Evolutionary conservation across 1,140 invertebrate genomes (phyloP), one percentile per base, ranked within the genome.

Genomic region (Achatina immaculata): DNA sequence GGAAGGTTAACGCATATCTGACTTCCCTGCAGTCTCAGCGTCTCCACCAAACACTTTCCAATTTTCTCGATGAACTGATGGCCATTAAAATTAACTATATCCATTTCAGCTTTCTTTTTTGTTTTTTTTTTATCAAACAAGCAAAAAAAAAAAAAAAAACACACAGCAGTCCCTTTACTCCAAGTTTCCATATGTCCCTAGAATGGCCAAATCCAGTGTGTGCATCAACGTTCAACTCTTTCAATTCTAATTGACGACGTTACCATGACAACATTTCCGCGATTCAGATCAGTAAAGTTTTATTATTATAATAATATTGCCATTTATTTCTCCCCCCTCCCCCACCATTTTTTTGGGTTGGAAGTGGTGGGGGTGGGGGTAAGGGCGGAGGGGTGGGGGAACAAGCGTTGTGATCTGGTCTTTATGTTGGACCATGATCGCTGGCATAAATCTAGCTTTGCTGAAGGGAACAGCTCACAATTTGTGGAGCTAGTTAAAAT

Each of bases 221-320:
- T 74, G 72, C 72, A 42, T 34, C 21, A 58, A n/a, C 58, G 34
- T 76, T 76, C 55, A 48, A 62, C 42, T 62, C 38, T 55, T 76
- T 76, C 74, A 76, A 62, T 62, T 76, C 48, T 76, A 76, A 76
- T 76, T 76, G 74, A 48, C 51, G 21, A 28, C 38, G 74, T 76
- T 48, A 36, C 74, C 55, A 76, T 76, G 55, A 36, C 74, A 76
- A 76, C 74, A 2, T 31, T 76, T 76, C 55, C 55, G 74, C 62
- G 74, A 76, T 76, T 76, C 51, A 40, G 74, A 40, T 55, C 74
- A 21, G 51, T 76, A 76, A 62, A 76, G 38, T 76, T 76, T 76
- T 55, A 55, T 76, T 55, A 55, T 55, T 55, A 48, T 55, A 76
- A 34, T 76, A 76, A 76, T 76, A 76, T 76, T 40, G 74, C 74